A percentile compares a stretch with the other conserved stretches of the same genome.
These are phyloP conservation scores for Microcaecilia unicolor DNA, from an alignment of 2,797 vertebrate genomes.

Conservation along the genomic window DNA sequence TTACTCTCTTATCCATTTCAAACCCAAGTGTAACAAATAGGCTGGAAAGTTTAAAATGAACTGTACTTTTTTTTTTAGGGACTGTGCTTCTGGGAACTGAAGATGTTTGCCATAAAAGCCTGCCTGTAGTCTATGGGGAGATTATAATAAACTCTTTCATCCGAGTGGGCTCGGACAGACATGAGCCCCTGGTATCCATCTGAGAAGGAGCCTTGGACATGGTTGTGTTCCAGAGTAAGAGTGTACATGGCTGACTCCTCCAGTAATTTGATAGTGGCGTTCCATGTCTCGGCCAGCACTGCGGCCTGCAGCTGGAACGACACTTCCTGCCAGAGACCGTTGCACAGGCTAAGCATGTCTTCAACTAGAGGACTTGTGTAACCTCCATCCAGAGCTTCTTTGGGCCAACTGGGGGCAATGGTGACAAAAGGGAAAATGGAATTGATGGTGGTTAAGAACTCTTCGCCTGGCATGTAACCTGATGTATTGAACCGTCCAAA, in stretches of 20 bases:
- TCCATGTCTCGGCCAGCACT: constrained; percentile 13
- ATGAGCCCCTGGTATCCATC: constrained; percentile 7
- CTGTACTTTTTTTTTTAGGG: too few relatives aligned
- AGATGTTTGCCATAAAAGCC: constrained; percentile 8
- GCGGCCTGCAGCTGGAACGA: constrained; percentile 49
- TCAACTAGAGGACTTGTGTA: constrained; percentile 37
- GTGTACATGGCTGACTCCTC: constrained; percentile 34
- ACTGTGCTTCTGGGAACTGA: constrained; percentile 8
- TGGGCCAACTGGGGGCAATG: constrained; percentile 53
- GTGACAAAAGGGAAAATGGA: constrained; percentile 60
- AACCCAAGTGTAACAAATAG: too few relatives aligned
- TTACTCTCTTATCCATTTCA: too few relatives aligned
- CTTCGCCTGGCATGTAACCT: constrained; percentile 36
- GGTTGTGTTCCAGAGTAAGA: constrained; percentile 36
- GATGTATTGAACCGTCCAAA: constrained; percentile 25
- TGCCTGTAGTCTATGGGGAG: constrained; percentile 4
- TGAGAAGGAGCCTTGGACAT: not conserved
- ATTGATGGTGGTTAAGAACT: constrained; percentile 48
- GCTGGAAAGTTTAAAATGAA: too few relatives aligned
- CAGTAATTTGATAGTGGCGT: constrained; percentile 20
- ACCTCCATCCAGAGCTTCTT: constrained; percentile 34
- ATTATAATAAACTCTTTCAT: constrained; percentile 37
- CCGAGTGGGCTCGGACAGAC: constrained; percentile 18
- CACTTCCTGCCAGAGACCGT: constrained; percentile 47
- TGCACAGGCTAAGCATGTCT: constrained; percentile 46